A percentile compares a stretch with the other conserved stretches of the same genome.
phyloP scores from a whole-genome alignment of 2,113 vertebrate genomes.

The Entomyzon cyanotis region DNA sequence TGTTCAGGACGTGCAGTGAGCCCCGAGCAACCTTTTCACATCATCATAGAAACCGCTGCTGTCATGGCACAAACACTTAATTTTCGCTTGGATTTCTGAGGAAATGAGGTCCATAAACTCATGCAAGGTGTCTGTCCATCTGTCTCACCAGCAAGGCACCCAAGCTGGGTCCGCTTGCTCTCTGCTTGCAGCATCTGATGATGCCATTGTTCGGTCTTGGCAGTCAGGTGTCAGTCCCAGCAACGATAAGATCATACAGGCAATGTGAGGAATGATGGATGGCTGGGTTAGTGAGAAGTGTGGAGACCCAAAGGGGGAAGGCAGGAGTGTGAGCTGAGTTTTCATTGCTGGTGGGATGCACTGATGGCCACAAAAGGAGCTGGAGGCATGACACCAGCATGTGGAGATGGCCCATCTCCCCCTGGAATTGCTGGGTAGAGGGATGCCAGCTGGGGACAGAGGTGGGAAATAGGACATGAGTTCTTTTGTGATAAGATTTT shows the following conservation, averaged over 20 bases:
- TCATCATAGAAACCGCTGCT: background rate
- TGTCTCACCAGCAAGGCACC: background rate
- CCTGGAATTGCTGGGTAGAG: background rate
- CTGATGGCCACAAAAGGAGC: background rate
- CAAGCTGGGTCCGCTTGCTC: background rate
- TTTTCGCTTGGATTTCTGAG: background rate
- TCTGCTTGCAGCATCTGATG: background rate
- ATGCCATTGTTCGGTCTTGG: background rate
- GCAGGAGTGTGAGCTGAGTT: background rate
- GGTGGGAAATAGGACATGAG: background rate
- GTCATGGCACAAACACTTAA: background rate
- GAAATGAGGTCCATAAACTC: background rate
- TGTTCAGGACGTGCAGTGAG: background rate
- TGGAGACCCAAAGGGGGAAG: background rate
- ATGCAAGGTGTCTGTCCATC: background rate
- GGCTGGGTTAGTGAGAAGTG: background rate
- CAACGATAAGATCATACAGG: background rate
- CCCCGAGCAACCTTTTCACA: background rate
- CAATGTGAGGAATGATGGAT: background rate
- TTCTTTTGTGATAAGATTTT: background rate
- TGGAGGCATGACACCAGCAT: accelerated
- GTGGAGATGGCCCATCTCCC: background rate
- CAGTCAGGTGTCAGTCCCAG: background rate
- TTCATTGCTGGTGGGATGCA: background rate
- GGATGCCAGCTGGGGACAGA: background rate